Base-by-base conservation (phyloP, 2,113 vertebrate genomes). In the Capreolus pygargus region DNA sequence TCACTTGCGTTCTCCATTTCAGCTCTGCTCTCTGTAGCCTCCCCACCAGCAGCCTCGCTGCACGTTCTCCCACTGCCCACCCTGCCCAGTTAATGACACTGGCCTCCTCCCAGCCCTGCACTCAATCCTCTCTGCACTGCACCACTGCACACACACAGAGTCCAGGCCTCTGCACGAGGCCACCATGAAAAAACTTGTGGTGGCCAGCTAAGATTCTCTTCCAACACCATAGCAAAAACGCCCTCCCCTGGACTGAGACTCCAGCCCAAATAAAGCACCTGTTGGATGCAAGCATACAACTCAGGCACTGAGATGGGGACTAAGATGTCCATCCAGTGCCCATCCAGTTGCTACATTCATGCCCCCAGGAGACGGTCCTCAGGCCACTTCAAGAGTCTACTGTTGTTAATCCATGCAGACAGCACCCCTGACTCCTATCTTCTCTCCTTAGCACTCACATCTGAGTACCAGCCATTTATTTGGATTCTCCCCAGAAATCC, bases 201-300 rank as follows among this genome's bases (percentile, higher is more conserved):
- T 47, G 84, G 84, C 52, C 64, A 36, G 61, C 87, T 88, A 58
- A 55, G 61, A 91, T 84, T 95, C 90, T 84, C 82, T 74, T 76
- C 47, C 10, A 96, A 58, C 90, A 87, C 52, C 39, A 57, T 8
- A 64, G 86, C 3, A 5, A 27, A 52, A 9, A 57, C 12, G 25
- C 64, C 74, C 79, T 74, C 25, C 89, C 70, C 57, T 89, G 87
- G 78, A 43, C 78, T 90, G 36, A 43, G 89, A 58, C 39, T 89
- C 86, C 89, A 79, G 87, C 61, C 60, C 86, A 58, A 67, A 81
- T 52, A 39, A 89, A 97, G 78, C 85, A 95, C 82, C 93, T 94
- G 85, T 74, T 25, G 39, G 84, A 94, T 61, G 1, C 50, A 67
- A 86, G 61, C 43, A 76, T 36, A 28, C 54, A 82, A 57, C 86